phyloP scores from a whole-genome alignment of 2,113 vertebrate genomes.

The Labeo rohita region DNA sequence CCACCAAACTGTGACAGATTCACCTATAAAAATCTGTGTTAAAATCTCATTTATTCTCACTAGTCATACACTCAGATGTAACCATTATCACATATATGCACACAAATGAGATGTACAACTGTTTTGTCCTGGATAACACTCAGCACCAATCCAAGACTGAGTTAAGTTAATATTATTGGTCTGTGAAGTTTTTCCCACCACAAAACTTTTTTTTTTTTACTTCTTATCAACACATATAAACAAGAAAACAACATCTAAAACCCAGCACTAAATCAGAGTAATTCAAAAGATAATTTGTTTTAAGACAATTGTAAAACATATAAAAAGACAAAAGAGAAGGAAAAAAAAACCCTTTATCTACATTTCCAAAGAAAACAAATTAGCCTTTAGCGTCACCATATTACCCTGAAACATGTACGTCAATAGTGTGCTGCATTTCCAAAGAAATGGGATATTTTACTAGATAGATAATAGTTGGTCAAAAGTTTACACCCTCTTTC shows the following conservation, averaged over 20 bases:
- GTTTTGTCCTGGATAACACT: not conserved
- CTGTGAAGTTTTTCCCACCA: not conserved
- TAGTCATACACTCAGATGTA: not conserved
- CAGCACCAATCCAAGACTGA: not conserved
- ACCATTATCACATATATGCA: not conserved
- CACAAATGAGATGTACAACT: not conserved
- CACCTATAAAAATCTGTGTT: not conserved
- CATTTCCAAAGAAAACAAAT: not conserved
- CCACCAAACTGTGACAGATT: not conserved
- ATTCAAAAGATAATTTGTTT: not conserved
- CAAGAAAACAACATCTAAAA: not conserved
- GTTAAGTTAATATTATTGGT: not conserved
- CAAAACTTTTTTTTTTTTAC: too few species aligned
- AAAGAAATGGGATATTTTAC: too few species aligned
- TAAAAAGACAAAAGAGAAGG: too few species aligned
- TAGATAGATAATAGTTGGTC: too few species aligned
- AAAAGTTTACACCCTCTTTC: too few species aligned
- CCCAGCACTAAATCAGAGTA: not conserved
- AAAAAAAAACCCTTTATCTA: too few species aligned
- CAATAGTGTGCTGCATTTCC: not conserved
- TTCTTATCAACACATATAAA: not conserved
- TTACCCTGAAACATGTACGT: too few species aligned
- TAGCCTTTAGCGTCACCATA: not conserved
- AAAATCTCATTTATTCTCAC: too few species aligned
- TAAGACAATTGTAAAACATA: not conserved